phyloP scores from a whole-genome alignment of 2,113 vertebrate genomes.

The Gymnorhina tibicen region DNA sequence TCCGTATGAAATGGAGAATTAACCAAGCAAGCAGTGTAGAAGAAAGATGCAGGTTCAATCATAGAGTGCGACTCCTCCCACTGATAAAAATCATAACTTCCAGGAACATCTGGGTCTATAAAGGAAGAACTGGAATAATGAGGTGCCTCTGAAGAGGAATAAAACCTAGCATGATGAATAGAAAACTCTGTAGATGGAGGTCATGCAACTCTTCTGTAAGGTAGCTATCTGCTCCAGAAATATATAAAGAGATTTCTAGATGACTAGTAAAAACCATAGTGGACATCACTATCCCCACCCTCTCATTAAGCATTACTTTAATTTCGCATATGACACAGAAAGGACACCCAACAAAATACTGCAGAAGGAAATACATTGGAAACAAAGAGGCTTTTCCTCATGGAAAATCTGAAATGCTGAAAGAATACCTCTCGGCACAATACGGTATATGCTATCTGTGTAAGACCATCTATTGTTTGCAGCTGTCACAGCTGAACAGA shows the following conservation, averaged over 20 bases:
- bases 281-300: rapidly evolving
- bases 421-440: not conserved
- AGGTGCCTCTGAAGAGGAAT: not conserved
- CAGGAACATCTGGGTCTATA: not conserved
- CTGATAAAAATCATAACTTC: not conserved
- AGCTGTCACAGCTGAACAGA: not conserved
- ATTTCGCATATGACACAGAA: not conserved
- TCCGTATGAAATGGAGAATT: not conserved
- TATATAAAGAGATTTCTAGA: not conserved
- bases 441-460: not conserved
- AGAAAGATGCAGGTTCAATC: not conserved
- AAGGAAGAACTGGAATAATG: not conserved
- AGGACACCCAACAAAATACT: not conserved
- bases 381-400: not conserved
- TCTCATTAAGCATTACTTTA: not conserved
- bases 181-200: not conserved
- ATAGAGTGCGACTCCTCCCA: not conserved
- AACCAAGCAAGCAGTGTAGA: not conserved
- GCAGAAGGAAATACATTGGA: not conserved
- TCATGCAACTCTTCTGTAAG: not conserved
- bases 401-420: not conserved
- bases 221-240: not conserved
- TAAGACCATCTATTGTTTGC: not conserved
- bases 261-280: not conserved
- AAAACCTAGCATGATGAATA: not conserved